A percentile compares a stretch with the other conserved stretches of the same genome.
Evolutionary conservation across 2,888 invertebrate genomes (phyloP).

Genomic region (Crossocerus cetratus): DNA sequence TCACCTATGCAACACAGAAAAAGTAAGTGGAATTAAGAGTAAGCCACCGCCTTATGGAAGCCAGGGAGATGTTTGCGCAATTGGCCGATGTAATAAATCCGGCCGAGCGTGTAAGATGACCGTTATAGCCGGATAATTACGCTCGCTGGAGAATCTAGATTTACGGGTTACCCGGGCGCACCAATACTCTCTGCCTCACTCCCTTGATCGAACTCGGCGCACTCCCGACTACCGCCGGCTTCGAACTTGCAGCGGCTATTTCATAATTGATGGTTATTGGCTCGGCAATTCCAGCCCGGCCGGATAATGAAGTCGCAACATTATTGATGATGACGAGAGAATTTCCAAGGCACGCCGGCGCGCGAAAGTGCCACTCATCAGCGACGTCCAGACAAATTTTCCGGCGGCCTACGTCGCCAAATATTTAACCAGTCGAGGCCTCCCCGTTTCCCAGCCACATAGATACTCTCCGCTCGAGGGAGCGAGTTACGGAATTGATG

Average conservation of each 20-base stretch:
- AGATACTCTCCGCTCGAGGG: slow-evolving; percentile 23
- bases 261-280: slow-evolving; percentile 39
- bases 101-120: neutral
- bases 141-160: slow-evolving; percentile 15
- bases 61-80: neutral
- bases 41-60: neutral
- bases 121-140: slow-evolving; percentile 16
- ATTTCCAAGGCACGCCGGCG: slow-evolving; percentile 10
- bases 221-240: neutral
- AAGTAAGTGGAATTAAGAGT: neutral
- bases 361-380: neutral
- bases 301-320: slow-evolving; percentile 34
- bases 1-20: slow-evolving; percentile 2
- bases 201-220: neutral
- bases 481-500: slow-evolving; percentile 35
- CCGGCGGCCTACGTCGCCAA: neutral
- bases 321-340: slow-evolving; percentile 29
- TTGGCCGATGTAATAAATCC: neutral
- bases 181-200: neutral
- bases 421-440: neutral
- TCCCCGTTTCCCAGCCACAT: neutral
- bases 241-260: slow-evolving; percentile 1
- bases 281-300: slow-evolving; percentile 31
- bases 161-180: slow-evolving; percentile 14
- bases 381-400: neutral